Base-by-base conservation (phyloP, 2,113 vertebrate species). In the Lepisosteus osseus region DNA sequence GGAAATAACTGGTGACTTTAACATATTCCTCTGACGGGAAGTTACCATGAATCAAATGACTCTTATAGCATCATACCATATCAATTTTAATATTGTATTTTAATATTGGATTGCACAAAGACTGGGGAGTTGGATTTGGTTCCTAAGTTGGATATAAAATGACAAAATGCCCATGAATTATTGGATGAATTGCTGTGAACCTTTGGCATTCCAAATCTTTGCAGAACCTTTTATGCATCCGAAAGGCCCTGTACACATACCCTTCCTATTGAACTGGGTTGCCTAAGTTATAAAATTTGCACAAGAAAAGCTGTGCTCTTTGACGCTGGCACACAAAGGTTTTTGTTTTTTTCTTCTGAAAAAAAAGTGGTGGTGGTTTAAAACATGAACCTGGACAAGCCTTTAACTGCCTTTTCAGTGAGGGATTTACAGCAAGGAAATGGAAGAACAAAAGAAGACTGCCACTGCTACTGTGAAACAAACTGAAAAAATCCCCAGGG, bases 391-490 rank as follows among this genome's bases (percentile, higher is more conserved):
- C 68, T 71, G 77, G 29, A 63, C 67, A 13, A 79, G 3, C 40
- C 55, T 78, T 66, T 70, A 72, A 69, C 65, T 54, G 71, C 69
- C 72, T 74, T 70, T 80, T 81, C 65, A 74, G 59, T n/a, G 13
- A 57, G 59, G 70, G 12, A 68, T 87, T 88, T 84, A 85, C 75
- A 77, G 85, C 83, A 87, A 86, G 85, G 54, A 84, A 89, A 89
- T 87, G 80, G 82, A 78, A 64, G 65, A 6, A 79, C 81, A 80
- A 79, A 73, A 74, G 70, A 78, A 55, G 17, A 61, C 74, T 79
- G 79, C 70, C 73, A 59, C 77, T 82, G 88, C 90, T 89, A 88
- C 87, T 77, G 78, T 81, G 88, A 87, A 82, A 90, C 87, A 85
- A 74, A 80, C 81, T 68, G 79, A 77, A 82, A 87, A 77, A 70